phyloP scores from a whole-genome alignment of 2,888 invertebrate genomes.

The Melipona bicolor region DNA sequence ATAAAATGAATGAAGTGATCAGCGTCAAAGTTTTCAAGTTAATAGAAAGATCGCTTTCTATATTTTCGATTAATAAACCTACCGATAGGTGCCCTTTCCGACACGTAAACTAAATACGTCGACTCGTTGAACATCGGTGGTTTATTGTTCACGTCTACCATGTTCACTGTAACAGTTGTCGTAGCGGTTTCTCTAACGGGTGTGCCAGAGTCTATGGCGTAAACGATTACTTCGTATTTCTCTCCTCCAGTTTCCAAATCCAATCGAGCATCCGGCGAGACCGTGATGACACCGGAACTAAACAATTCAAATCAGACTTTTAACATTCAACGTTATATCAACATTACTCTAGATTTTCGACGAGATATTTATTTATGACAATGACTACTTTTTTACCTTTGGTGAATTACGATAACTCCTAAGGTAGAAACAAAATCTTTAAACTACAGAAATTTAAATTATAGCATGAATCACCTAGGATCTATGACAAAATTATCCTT shows the following conservation, averaged over 20 bases:
- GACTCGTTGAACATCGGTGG: conserved; percentile 90
- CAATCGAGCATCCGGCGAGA: conserved; percentile 90
- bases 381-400: background rate
- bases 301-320: background rate
- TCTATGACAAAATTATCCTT: conserved; percentile 92
- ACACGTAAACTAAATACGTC: conserved; percentile 89
- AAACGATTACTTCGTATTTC: conserved; percentile 89
- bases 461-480: conserved; percentile 85
- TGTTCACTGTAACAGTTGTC: conserved; percentile 89
- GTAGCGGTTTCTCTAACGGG: conserved; percentile 92
- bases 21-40: background rate
- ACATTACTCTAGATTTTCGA: background rate
- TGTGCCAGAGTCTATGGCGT: conserved; percentile 90
- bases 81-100: conserved; percentile 88
- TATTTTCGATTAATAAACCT: conserved; percentile 25
- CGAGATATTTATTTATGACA: background rate
- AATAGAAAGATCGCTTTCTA: background rate
- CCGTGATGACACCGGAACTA: conserved; percentile 89
- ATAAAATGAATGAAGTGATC: background rate
- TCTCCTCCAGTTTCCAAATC: conserved; percentile 89
- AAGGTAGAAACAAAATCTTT: too few relatives aligned
- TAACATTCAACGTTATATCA: background rate
- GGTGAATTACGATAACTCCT: background rate
- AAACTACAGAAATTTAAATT: background rate
- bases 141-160: conserved; percentile 93